A percentile compares a stretch with the other conserved stretches of the same genome.
These are phyloP conservation scores for Ptychochromis oligacanthus DNA, from an alignment of 2,113 vertebrate genomes.

Conservation along the genomic window DNA sequence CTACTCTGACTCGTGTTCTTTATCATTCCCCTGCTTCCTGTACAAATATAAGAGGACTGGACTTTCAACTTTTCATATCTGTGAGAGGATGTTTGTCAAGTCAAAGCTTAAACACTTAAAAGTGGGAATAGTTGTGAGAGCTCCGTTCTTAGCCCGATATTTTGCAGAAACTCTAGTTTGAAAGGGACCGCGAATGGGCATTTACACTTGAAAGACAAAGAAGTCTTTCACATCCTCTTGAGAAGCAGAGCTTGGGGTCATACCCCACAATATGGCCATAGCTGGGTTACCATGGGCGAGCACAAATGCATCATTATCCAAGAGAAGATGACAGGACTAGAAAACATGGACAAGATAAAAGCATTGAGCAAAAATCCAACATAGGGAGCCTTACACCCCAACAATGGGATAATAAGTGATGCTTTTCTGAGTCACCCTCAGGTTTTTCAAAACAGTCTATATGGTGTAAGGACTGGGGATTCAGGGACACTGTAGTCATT, in stretches of 20 bases:
- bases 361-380: not conserved
- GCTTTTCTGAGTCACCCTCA: not conserved
- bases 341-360: not conserved
- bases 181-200: conserved; percentile 9
- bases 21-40: not conserved
- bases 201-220: conserved; percentile 26
- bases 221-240: conserved; percentile 25
- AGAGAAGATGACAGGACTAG: not conserved
- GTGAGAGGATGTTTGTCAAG: not conserved
- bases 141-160: not conserved
- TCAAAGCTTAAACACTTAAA: not conserved
- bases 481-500: not conserved
- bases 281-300: conserved; percentile 10
- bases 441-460: not conserved
- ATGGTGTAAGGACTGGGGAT: not conserved
- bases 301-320: conserved; percentile 9
- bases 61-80: not conserved
- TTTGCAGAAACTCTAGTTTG: not conserved
- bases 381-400: not conserved
- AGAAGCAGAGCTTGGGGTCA: conserved; percentile 27
- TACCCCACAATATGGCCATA: not conserved
- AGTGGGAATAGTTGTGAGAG: not conserved
- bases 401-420: not conserved
- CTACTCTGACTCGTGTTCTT: not conserved
- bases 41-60: not conserved